Evolutionary conservation across 1,140 invertebrate genomes (phyloP).

Genomic region (Diprion similis): DNA sequence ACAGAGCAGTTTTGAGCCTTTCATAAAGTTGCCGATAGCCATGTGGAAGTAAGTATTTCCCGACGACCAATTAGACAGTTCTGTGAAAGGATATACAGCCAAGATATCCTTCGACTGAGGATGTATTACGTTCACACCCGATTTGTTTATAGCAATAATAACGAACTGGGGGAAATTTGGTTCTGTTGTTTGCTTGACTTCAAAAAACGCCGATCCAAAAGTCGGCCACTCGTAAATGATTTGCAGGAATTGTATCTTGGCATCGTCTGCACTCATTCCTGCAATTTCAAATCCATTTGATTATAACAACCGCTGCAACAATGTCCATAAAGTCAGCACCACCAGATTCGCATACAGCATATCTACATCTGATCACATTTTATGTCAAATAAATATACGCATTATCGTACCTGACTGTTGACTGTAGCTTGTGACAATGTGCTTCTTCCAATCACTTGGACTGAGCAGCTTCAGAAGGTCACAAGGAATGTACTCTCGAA

Average conservation of each 20-base stretch:
- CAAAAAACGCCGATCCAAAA: conserved; percentile 96
- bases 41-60: conserved; percentile 95
- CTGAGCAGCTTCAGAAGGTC: conserved; percentile 79
- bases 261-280: conserved; percentile 72
- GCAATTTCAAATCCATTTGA: conserved; percentile 29
- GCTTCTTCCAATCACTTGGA: conserved; percentile 84
- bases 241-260: conserved; percentile 86
- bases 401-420: conserved; percentile 61
- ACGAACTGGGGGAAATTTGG: conserved; percentile 84
- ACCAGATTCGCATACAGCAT: background rate
- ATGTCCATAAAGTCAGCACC: no score
- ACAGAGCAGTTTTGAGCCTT: conserved; percentile 87
- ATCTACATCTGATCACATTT: conserved; percentile 14
- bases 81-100: conserved; percentile 83
- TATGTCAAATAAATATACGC: no score
- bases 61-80: conserved; percentile 92
- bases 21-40: conserved; percentile 87
- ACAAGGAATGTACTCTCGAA: conserved; percentile 80
- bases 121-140: conserved; percentile 89
- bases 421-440: conserved; percentile 72
- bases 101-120: conserved; percentile 85
- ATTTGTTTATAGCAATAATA: conserved; percentile 89
- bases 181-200: conserved; percentile 90
- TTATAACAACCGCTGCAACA: no score
- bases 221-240: conserved; percentile 83